Evolutionary conservation across 2,797 vertebrate genomes (phyloP), one percentile per base, ranked within the genome.

Genomic region (Craterocephalus amniculus): DNA sequence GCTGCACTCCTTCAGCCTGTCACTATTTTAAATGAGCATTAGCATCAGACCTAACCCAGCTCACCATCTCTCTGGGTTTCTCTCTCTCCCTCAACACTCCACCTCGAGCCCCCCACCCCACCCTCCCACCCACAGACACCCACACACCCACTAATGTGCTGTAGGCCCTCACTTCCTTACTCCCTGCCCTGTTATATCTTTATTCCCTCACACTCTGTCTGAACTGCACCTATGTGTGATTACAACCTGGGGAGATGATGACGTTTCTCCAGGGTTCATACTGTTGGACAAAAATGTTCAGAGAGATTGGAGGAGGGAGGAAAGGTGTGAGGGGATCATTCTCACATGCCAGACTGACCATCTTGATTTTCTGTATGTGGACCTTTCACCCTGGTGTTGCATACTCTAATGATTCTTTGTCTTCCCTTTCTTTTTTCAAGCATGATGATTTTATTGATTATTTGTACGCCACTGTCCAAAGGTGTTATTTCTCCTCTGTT

Each of bases 1-100:
- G 62, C 93, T 94, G 94, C 93, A 88, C 93, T 94, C 89, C 93
- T 94, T 89, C 94, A 94, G 95, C 94, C 95, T 96, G 96, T 97
- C 96, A 95, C 95, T 92, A 87, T 94, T 96, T 95, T 95, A 96
- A 97, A 96, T 94, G 94, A 96, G 95, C 96, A 95, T 96, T 96
- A 95, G 95, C 96, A 95, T 96, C 95, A 95, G 95, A 94, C 93
- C 95, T 95, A 96, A 96, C 95, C 95, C 94, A 93, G 81, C 91
- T 91, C 92, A 95, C 95, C 91, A 92, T 94, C 94, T 95, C 91
- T 91, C 93, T 95, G 92, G 85, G 60, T 68, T 83, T 74, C 83
- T 87, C 79, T 78, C 77, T 67, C 76, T 82, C 58, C 86, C 82
- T 79, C 55, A 90, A 92, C 83, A 83, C 92, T 91, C 86, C 83